phyloP scores from a whole-genome alignment of 2,113 vertebrate genomes.

The Malaclemys terrapin region DNA sequence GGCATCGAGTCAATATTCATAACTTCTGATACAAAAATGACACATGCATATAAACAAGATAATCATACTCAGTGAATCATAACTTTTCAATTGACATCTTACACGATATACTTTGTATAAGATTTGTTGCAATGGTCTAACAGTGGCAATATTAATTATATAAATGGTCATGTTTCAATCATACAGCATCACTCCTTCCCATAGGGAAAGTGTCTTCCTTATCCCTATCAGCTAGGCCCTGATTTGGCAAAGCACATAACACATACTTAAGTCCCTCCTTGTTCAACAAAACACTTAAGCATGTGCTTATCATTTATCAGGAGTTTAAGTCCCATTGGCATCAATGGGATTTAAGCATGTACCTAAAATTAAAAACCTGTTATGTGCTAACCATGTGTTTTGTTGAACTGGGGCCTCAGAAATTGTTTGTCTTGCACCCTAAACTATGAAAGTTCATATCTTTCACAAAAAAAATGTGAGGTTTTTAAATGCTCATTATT shows the following conservation, averaged over 20 bases:
- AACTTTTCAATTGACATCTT: too few relatives aligned
- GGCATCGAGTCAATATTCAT: too few relatives aligned
- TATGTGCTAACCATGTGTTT: background rate
- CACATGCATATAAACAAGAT: too few relatives aligned
- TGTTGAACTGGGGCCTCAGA: background rate
- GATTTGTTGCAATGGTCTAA: too few relatives aligned
- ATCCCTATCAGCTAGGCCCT: background rate
- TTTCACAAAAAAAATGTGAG: background rate
- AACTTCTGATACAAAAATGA: too few relatives aligned
- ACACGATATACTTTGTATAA: too few relatives aligned
- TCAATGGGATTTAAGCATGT: background rate
- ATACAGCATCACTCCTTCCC: background rate
- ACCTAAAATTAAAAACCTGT: background rate
- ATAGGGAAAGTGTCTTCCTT: background rate
- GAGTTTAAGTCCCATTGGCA: background rate
- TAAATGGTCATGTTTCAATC: too few relatives aligned
- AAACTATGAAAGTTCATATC: background rate
- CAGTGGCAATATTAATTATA: too few relatives aligned
- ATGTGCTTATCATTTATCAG: background rate
- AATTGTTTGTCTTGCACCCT: background rate
- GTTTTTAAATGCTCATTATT: background rate
- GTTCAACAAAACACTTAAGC: background rate
- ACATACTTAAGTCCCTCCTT: background rate
- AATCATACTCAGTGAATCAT: too few relatives aligned
- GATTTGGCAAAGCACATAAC: background rate